Percentiles rank a stretch among this genome's conserved stretches.
Evolutionary conservation across 1,140 invertebrate species (phyloP).

Genomic region (Tyrophagus putrescentiae): DNA sequence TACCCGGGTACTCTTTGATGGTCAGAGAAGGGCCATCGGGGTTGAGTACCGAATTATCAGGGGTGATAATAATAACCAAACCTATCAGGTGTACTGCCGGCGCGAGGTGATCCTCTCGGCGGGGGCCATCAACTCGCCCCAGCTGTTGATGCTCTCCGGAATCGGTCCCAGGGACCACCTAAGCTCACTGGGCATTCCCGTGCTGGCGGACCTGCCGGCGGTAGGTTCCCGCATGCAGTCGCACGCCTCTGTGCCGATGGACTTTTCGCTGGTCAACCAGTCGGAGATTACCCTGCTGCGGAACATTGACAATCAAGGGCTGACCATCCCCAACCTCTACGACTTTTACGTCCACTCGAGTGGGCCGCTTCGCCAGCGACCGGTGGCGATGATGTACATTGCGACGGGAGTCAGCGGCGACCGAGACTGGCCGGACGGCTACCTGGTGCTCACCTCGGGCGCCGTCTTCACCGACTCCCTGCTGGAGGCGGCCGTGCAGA

Average conservation of each 20-base stretch:
- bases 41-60: too few species aligned
- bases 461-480: neutral
- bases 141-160: constrained; percentile 65
- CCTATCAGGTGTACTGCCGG: constrained; percentile 51
- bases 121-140: constrained; percentile 61
- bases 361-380: constrained; percentile 20
- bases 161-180: constrained; percentile 41
- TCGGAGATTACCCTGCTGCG: neutral
- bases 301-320: neutral
- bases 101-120: constrained; percentile 73
- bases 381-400: neutral
- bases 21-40: constrained; percentile 62
- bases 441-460: neutral
- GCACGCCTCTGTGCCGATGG: constrained; percentile 25
- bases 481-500: neutral
- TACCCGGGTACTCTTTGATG: constrained; percentile 64
- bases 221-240: constrained; percentile 58
- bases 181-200: constrained; percentile 32
- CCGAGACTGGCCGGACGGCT: neutral
- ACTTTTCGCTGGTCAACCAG: constrained; percentile 10
- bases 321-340: neutral
- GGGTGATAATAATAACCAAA: constrained; percentile 52
- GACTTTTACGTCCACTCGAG: neutral
- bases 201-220: constrained; percentile 55
- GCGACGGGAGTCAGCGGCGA: neutral